Conservation (phyloP, 2,888 invertebrate genomes). For the Agrilus biguttatus region DNA sequence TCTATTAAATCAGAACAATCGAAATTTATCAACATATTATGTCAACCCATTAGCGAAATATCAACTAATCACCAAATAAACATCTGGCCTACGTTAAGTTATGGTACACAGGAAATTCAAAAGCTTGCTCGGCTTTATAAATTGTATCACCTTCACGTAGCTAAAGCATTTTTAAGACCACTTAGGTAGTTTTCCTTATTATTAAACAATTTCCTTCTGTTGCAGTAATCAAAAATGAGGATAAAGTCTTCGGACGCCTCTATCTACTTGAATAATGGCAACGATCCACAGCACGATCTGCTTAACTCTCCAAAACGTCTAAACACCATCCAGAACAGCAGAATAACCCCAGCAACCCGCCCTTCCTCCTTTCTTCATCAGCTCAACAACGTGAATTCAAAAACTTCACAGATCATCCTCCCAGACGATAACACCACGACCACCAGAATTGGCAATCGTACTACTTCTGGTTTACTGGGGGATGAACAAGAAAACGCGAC, state of each 20-base stretch:
- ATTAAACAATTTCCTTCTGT: conserved; percentile 8
- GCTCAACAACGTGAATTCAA: conserved; percentile 9
- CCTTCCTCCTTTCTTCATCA: conserved; percentile 12
- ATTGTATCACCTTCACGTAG: too few species aligned
- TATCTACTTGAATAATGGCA: conserved; percentile 27
- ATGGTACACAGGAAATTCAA: too few species aligned
- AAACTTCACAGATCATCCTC: too few species aligned
- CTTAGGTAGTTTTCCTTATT: too few species aligned
- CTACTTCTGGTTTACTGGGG: neutral
- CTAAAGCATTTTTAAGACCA: too few species aligned
- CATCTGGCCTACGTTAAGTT: too few species aligned
- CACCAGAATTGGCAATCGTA: conserved; percentile 8
- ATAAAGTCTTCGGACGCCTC: conserved; percentile 30
- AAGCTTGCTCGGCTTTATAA: too few species aligned
- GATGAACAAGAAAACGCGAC: conserved; percentile 10
- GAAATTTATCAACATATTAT: too few species aligned
- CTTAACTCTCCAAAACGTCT: conserved; percentile 30
- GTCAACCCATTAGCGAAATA: too few species aligned
- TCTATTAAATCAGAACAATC: too few species aligned
- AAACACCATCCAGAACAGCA: conserved; percentile 29
- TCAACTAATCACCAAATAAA: too few species aligned
- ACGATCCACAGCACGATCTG: conserved; percentile 17
- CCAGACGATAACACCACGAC: conserved; percentile 6
- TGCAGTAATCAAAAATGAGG: conserved; percentile 29
- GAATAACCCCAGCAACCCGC: conserved; percentile 14